Conservation (phyloP, 2,888 invertebrate species). For the Drosophila incognita region DNA sequence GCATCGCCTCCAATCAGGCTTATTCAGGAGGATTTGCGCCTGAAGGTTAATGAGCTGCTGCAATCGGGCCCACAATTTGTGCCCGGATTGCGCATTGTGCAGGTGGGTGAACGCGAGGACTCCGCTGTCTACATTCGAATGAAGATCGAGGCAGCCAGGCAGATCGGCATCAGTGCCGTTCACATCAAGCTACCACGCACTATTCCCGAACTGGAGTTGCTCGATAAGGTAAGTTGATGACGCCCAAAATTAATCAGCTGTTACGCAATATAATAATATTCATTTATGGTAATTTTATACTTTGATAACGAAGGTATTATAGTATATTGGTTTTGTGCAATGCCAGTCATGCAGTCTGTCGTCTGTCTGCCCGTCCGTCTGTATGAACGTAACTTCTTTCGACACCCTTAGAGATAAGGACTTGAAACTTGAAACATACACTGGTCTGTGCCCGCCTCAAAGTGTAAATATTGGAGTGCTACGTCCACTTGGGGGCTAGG, state of each 20-base stretch:
- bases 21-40: conserved; percentile 89
- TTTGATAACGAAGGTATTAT: too few species aligned
- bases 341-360: too few species aligned
- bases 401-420: too few species aligned
- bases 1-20: conserved; percentile 86
- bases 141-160: conserved; percentile 96
- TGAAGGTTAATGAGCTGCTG: conserved; percentile 88
- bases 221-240: conserved; percentile 79
- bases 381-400: too few species aligned
- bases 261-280: conserved; percentile 12
- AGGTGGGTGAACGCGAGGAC: conserved; percentile 98
- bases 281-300: neutral
- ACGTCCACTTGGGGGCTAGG: too few species aligned
- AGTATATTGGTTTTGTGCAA: too few species aligned
- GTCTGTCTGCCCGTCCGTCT: too few species aligned
- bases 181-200: conserved; percentile 92
- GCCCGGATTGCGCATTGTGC: conserved; percentile 95
- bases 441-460: too few species aligned
- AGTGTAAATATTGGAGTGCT: too few species aligned
- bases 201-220: conserved; percentile 90
- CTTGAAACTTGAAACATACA: too few species aligned
- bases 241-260: conserved; percentile 7
- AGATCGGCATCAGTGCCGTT: conserved; percentile 94
- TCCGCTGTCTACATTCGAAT: conserved; percentile 99
- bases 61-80: conserved; percentile 87